Conservation (phyloP, 2,113 vertebrate genomes). For the Nycticryphes semicollaris region DNA sequence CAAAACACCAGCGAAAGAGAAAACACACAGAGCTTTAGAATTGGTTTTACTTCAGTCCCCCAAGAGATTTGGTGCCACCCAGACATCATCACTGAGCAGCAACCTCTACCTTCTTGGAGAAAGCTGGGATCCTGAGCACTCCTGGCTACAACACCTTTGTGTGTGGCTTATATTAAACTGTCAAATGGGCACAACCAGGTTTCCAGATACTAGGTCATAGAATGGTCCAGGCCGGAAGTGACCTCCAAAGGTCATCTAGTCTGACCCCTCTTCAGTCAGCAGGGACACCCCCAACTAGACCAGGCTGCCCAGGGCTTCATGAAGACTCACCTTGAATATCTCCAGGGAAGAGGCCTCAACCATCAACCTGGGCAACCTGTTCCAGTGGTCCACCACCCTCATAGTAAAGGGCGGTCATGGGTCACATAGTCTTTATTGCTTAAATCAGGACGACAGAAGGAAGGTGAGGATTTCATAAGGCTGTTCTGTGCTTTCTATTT, state of each 20-base stretch:
- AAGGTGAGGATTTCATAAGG: background rate
- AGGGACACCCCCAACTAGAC: no score
- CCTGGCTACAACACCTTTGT: background rate
- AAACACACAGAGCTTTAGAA: background rate
- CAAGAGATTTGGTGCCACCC: background rate
- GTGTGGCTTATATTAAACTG: background rate
- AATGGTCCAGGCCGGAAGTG: no score
- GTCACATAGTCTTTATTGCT: background rate
- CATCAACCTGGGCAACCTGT: no score
- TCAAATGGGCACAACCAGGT: background rate
- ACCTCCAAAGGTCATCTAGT: no score
- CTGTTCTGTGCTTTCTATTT: background rate
- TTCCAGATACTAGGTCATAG: background rate
- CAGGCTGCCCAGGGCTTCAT: no score
- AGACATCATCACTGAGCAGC: background rate
- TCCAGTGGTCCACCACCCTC: no score
- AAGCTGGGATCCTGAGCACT: background rate
- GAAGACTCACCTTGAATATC: no score
- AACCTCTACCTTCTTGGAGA: background rate
- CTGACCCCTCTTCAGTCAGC: no score
- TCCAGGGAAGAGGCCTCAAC: no score
- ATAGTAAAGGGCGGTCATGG: background rate
- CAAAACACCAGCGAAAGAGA: background rate
- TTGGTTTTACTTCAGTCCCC: background rate
- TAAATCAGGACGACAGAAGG: background rate